Conservation (phyloP, 2,113 vertebrate species). For the Ophthalmolycus amberensis region DNA sequence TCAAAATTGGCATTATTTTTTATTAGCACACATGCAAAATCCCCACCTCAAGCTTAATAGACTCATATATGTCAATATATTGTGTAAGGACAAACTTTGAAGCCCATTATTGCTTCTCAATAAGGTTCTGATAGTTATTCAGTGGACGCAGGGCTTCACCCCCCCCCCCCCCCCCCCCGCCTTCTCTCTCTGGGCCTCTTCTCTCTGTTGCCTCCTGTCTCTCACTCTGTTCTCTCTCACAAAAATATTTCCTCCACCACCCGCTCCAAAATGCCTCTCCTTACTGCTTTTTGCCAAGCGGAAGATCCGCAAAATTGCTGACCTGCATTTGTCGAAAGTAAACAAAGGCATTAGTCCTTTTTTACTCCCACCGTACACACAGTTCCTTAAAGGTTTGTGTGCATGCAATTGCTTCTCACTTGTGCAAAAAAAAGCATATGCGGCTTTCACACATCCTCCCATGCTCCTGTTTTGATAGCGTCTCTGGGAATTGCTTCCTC, state of each 20-base stretch:
- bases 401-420: conserved; percentile 17
- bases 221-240: conserved; percentile 57
- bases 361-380: neutral
- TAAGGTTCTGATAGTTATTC: conserved; percentile 37
- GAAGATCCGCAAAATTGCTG: conserved; percentile 10
- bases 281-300: conserved; percentile 10
- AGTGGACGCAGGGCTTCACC: conserved; percentile 17
- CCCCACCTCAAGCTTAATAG: conserved; percentile 2
- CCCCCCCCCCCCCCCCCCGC: neutral
- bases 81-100: conserved; percentile 6
- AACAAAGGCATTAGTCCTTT: conserved; percentile 12
- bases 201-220: conserved; percentile 71
- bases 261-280: conserved; percentile 13
- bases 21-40: conserved; percentile 9
- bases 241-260: conserved; percentile 45
- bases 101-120: conserved; percentile 12
- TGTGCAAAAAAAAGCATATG: conserved; percentile 15
- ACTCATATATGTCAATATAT: conserved; percentile 15
- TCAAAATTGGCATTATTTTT: neutral
- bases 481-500: conserved; percentile 47
- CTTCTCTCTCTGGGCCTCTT: conserved; percentile 30
- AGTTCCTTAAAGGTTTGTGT: conserved; percentile 4
- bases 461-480: conserved; percentile 41
- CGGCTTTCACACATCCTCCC: conserved; percentile 5
- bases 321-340: conserved; percentile 29